A percentile compares a stretch with the other conserved stretches of the same genome.
phyloP scores from a whole-genome alignment of 2,888 invertebrate genomes.

The Horisme vitalbata region DNA sequence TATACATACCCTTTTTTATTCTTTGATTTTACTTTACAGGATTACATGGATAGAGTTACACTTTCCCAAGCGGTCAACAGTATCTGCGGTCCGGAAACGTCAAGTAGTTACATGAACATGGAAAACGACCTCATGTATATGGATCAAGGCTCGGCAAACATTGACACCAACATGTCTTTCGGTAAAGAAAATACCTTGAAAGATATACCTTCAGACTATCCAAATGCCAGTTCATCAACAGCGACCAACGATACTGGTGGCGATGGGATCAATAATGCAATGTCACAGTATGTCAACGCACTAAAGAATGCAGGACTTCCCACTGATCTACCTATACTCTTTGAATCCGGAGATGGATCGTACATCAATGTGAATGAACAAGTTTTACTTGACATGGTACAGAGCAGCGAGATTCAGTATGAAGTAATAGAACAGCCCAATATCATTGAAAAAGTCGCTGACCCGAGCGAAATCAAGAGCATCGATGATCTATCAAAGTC shows the following conservation, averaged over 20 bases:
- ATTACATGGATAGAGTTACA: constrained; percentile 73
- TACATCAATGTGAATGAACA: constrained; percentile 86
- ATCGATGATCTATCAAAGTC: constrained; percentile 78
- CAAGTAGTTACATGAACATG: constrained; percentile 64
- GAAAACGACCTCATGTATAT: constrained; percentile 72
- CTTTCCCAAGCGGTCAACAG: constrained; percentile 75
- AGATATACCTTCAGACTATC: constrained; percentile 61
- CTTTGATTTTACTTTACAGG: constrained; percentile 61
- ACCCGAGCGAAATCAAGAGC: constrained; percentile 77
- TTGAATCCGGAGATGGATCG: constrained; percentile 85
- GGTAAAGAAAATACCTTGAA: constrained; percentile 59
- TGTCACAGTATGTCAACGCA: constrained; percentile 79
- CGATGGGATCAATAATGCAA: constrained; percentile 62
- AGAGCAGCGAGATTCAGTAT: constrained; percentile 78
- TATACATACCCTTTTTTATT: too few species aligned
- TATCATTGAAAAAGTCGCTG: constrained; percentile 75
- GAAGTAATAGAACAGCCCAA: constrained; percentile 79
- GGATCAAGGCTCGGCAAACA: constrained; percentile 64
- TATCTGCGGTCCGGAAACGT: constrained; percentile 67
- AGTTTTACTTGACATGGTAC: constrained; percentile 81
- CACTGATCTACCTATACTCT: constrained; percentile 82
- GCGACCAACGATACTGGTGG: constrained; percentile 47
- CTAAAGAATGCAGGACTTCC: constrained; percentile 73
- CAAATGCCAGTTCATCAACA: constrained; percentile 50
- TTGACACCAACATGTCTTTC: constrained; percentile 59